Percentiles rank a stretch among this genome's conserved stretches.
Evolutionary conservation across 2,888 invertebrate genomes (phyloP).

Genomic region (Cantharis flavilabris): DNA sequence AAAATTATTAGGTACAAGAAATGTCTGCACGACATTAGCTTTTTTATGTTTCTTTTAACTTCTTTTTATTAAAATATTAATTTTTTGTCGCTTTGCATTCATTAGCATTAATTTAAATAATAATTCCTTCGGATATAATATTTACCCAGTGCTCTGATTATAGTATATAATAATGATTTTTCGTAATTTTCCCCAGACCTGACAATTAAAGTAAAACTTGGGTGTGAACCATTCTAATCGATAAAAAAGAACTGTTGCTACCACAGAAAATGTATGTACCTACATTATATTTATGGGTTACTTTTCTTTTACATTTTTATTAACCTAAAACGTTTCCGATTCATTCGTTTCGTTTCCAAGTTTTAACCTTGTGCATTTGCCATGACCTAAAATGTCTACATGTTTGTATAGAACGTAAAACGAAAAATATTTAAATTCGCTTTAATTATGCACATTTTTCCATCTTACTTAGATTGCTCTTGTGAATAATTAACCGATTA

Average conservation of each 20-base stretch:
- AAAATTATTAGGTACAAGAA: background rate
- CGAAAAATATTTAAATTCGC: background rate
- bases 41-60: background rate
- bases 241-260: background rate
- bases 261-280: background rate
- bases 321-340: conserved; percentile 1
- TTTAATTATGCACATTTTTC: background rate
- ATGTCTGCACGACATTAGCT: background rate
- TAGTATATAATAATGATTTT: background rate
- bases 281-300: background rate
- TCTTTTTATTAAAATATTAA: background rate
- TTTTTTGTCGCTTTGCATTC: background rate
- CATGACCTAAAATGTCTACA: conserved; percentile 3
- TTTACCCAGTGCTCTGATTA: background rate
- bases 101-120: background rate
- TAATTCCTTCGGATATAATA: background rate
- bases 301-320: background rate
- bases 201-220: background rate
- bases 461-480: background rate
- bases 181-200: background rate
- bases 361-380: conserved; percentile 6
- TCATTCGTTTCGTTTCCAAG: background rate
- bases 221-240: background rate
- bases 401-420: background rate
- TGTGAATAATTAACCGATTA: background rate